Base-by-base conservation (phyloP, 1,140 invertebrate species). In the Habropoda laboriosa region DNA sequence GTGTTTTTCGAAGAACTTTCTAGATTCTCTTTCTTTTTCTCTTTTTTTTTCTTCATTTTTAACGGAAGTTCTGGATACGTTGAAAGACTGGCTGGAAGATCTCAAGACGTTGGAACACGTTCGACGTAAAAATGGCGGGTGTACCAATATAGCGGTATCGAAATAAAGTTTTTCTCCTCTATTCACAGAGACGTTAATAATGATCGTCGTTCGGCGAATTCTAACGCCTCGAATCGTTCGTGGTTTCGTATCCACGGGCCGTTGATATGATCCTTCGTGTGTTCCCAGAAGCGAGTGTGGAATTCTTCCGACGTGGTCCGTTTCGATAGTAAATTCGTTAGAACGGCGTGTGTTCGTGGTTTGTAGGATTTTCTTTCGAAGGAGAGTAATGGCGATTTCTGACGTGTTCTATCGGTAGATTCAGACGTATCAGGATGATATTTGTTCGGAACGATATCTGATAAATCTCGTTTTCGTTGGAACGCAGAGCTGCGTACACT, bases 161-260 rank as follows among this genome's bases (percentile, higher is more conserved):
- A 63, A 42, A 63, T 6, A 3, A 63, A 30, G 24, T 27, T 63
- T 30, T 6, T 21, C 10, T 5, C 8, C 10, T 45, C 45, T n/a
- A n/a, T n/a, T n/a, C n/a, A 6, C 42, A n/a, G 49, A 51, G 18
- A n/a, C 7, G 6, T 21, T 42, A 42, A 18, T 5, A 21, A 51
- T 2, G 16, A 21, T 6, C 21, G 18, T 5, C 6, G 49, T 10
- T 27, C 38, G 35, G 27, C 13, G 3, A 27, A 18, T 13, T 63
- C 61, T 27, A 63, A 63, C 61, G 24, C n/a, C 38, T 42, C 61
- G 61, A 63, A 63, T 27, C 61, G n/a, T 63, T 63, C 8, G 35
- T 13, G 13, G 42, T 63, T 63, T 63, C 32, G 24, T 42, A 42
- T 40, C 35, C 61, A 10, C 18, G 38, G 16, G 16, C 24, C 21